These are phyloP conservation scores for Acrocyrtus sp. DNA, from an alignment of 2,888 invertebrate genomes.

Conservation along the genomic window DNA sequence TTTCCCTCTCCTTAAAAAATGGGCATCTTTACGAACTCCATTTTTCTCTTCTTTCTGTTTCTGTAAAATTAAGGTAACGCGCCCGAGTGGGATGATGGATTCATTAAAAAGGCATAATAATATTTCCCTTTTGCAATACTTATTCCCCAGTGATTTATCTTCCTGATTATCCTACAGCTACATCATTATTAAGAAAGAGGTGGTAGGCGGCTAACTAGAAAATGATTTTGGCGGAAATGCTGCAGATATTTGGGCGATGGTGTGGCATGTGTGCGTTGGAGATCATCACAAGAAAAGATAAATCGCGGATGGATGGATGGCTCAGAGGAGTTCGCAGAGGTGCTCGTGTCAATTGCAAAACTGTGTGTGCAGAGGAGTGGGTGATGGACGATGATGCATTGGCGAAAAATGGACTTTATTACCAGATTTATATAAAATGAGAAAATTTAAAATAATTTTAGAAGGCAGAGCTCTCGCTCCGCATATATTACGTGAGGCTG, in stretches of 20 bases:
- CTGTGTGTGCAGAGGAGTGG: neutral
- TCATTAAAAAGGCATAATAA: neutral
- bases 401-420: neutral
- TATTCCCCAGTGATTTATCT: no score
- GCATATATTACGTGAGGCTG: neutral
- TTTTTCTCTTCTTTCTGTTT: no score
- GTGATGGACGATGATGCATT: slow-evolving; percentile 35
- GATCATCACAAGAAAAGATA: no score
- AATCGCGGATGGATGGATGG: neutral
- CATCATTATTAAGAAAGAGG: no score
- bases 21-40: neutral
- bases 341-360: neutral
- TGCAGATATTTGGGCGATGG: no score
- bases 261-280: no score
- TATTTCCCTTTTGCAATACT: neutral
- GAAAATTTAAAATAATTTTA: neutral
- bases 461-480: neutral
- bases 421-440: neutral
- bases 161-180: no score
- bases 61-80: neutral
- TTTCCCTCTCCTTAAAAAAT: neutral
- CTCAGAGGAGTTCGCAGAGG: no score
- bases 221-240: no score
- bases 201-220: no score
- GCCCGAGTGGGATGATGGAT: no score